A percentile compares a stretch with the other conserved stretches of the same genome.
These are phyloP conservation scores for Ceratina australensis DNA, from an alignment of 1,140 invertebrate genomes.

Conservation along the genomic window DNA sequence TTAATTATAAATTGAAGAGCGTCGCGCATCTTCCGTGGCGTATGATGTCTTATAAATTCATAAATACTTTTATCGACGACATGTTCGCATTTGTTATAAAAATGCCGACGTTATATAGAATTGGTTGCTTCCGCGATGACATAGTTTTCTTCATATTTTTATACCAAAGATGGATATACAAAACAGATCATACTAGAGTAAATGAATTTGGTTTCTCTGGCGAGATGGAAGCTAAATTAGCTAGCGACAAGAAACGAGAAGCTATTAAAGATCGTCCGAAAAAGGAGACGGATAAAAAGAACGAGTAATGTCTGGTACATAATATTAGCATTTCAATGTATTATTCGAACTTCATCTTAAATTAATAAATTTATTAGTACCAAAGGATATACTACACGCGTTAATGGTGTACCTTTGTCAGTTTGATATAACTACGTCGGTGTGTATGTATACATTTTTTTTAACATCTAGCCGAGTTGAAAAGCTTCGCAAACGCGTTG, in stretches of 20 bases:
- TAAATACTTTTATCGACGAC: conserved; percentile 99
- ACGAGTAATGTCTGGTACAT: conserved; percentile 64
- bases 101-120: conserved; percentile 98
- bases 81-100: conserved; percentile 99
- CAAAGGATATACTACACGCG: conserved; percentile 59
- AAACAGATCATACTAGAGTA: conserved; percentile 94
- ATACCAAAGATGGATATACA: conserved; percentile 99
- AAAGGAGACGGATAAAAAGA: conserved; percentile 66
- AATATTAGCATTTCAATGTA: conserved; percentile 52
- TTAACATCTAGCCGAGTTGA: conserved; percentile 22
- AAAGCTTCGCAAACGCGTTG: conserved; percentile 14
- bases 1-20: conserved; percentile 99
- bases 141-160: conserved; percentile 99
- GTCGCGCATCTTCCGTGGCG: conserved; percentile 99
- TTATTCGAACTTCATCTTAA: conserved; percentile 54
- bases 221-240: conserved; percentile 81
- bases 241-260: conserved; percentile 57
- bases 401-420: conserved; percentile 46
- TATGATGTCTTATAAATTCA: conserved; percentile 99
- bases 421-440: conserved; percentile 53
- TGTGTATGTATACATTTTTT: conserved; percentile 45
- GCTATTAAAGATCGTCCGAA: conserved; percentile 55
- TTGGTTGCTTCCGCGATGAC: conserved; percentile 98
- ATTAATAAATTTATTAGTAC: conserved; percentile 62
- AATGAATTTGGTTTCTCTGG: conserved; percentile 98